Evolutionary conservation across 2,797 vertebrate genomes (phyloP), one percentile per base, ranked within the genome.

Genomic region (Danio tinwini): DNA sequence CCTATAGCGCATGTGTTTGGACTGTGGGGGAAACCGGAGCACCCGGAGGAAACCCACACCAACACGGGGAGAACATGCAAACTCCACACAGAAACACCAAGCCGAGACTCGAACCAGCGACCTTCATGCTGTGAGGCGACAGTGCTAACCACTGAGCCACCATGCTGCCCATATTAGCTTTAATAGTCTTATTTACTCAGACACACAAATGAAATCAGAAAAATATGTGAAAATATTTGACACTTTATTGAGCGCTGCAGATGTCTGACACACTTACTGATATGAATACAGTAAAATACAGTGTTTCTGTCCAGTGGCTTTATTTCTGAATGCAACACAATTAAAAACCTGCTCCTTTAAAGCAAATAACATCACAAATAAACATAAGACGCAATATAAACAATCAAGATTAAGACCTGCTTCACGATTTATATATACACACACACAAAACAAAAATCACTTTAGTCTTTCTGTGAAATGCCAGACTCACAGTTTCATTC

Each of bases 211-310:
- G 14, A 47, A 17, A 6, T 17, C n/a, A 71, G 58, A 14, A 17
- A 84, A 3, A 29, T 85, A 84, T 87, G 87, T 88, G 87, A 93
- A 93, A 93, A 93, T 88, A 90, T 90, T 90, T 88, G 88, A 91
- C 89, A 91, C 85, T 94, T 94, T 94, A 94, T 93, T 93, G 84
- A 88, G 83, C 81, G 86, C 87, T 85, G 88, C 83, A 88, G 82
- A 86, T 82, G 83, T 88, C 84, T 82, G 84, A 88, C 88, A 88
- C n/a, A n/a, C n/a, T n/a, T n/a, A n/a, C 80, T 86, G 76, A 86
- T 84, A 83, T 84, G 84, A 84, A 83, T 71, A 80, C 17, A 84
- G 55, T 77, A 67, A 40, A 76, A 88, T 88, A 88, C 85, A 76
- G 68, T 64, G 21, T 59, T 7, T n/a, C 16, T 64, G 37, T 47